Evolutionary conservation across 2,113 vertebrate species (phyloP).

Genomic region (Rallus limicola): DNA sequence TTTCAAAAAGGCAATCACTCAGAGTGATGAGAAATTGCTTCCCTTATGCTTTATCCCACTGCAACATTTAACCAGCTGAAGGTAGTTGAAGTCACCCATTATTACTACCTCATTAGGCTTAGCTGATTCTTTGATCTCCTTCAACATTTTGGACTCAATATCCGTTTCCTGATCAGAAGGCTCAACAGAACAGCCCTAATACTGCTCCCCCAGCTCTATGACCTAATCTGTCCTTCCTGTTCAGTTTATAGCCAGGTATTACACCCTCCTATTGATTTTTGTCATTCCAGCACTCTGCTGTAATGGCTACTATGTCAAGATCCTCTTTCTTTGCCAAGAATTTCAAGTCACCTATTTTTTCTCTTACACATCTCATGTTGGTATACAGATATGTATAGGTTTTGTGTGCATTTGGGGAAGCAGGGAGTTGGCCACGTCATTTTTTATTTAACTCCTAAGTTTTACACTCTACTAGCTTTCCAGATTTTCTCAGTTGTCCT

Average conservation of each 20-base stretch:
- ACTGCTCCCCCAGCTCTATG: slow-evolving; percentile 6
- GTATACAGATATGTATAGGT: neutral
- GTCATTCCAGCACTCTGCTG: slow-evolving; percentile 2
- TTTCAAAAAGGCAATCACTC: neutral
- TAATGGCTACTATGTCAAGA: slow-evolving; percentile 13
- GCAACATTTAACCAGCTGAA: slow-evolving; percentile 8
- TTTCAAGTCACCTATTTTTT: neutral
- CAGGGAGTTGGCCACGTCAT: neutral
- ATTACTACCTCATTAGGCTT: slow-evolving; percentile 4
- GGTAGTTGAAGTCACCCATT: neutral
- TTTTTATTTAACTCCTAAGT: neutral
- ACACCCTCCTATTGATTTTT: slow-evolving; percentile 20
- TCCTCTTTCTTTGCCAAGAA: neutral
- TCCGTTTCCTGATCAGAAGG: slow-evolving; percentile 27
- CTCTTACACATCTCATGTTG: neutral
- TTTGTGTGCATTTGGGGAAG: neutral
- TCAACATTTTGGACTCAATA: neutral
- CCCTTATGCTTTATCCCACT: neutral
- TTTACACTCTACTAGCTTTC: neutral
- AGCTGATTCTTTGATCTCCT: neutral
- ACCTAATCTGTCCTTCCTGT: slow-evolving; percentile 42
- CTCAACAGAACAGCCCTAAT: neutral
- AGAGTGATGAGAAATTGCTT: neutral
- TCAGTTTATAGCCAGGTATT: slow-evolving; percentile 26
- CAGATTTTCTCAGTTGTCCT: neutral